Base-by-base conservation (phyloP, 2,113 vertebrate genomes). In the Acrocephalus kingi region DNA sequence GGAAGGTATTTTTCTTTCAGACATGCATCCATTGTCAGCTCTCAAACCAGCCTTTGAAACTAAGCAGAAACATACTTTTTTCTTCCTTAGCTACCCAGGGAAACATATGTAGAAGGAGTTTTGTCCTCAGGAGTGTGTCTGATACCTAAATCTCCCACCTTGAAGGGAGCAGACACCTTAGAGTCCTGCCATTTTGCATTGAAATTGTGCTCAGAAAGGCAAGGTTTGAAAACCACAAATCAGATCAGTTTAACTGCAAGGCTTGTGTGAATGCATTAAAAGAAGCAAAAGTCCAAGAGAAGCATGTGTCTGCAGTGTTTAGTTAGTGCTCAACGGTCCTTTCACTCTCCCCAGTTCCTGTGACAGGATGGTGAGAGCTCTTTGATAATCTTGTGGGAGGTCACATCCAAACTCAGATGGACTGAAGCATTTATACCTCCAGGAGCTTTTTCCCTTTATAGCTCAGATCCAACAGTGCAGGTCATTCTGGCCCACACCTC, bases 261-360 rank as follows among this genome's bases (percentile, higher is more conserved):
- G 19, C 33, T 48, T 62, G 3, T 24, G 37, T 41, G 62, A 54
- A 75, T 1, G 3, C 2, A 1, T 21, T 15, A 17, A 55, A 48
- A 45, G 56, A 83, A 83, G 41, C 18, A 27, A 22, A 58, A 90
- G 43, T 41, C 25, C 17, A 78, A 71, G 45, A 33, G 49, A 43
- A 84, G 13, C 33, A 18, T 0, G 0, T 9, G 39, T 58, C n/a
- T 76, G 62, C 66, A n/a, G 43, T 12, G 25, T 19, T 55, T 25
- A 72, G 15, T 45, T n/a, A 48, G 45, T 13, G 37, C 17, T 41
- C 74, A 56, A 12, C 35, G 45, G 10, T 37, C 15, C 43, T 67
- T 75, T 59, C 56, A 41, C 6, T 31, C 11, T 59, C 46, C 46
- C 51, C 18, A 39, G 16, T 25, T 92, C 46, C 51, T 66, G 37